These are phyloP conservation scores for Acrocephalus kingi DNA, from an alignment of 2,113 vertebrate species.

Conservation along the genomic window DNA sequence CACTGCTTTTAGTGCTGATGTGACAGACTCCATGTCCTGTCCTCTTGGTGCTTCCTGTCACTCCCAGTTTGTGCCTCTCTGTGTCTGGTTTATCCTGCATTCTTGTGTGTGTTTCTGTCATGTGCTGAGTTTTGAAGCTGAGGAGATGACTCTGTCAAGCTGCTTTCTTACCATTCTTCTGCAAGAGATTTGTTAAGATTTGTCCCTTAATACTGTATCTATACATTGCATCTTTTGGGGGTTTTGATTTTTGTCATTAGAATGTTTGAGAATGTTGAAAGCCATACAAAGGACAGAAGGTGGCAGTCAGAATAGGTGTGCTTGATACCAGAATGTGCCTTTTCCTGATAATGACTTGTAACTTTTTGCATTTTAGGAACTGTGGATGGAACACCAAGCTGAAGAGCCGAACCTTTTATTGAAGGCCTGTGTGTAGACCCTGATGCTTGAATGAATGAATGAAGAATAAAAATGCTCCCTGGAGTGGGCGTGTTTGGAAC, in stretches of 20 bases:
- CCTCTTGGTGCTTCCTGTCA: neutral
- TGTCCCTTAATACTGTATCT: neutral
- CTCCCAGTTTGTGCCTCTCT: neutral
- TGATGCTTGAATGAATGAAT: conserved; percentile 30
- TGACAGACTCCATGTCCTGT: neutral
- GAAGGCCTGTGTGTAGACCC: neutral
- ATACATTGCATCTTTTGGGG: neutral
- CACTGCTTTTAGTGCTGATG: neutral
- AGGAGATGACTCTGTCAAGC: neutral
- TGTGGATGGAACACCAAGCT: neutral
- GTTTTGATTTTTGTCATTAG: neutral
- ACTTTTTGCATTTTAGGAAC: conserved; percentile 42
- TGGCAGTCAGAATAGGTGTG: neutral
- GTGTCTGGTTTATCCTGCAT: neutral
- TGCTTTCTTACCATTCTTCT: neutral
- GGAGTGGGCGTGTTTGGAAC: conserved; percentile 98
- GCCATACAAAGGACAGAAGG: neutral
- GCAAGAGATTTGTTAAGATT: neutral
- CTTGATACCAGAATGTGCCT: neutral
- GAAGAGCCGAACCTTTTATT: neutral
- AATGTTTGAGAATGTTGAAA: neutral
- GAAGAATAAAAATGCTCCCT: conserved; percentile 86
- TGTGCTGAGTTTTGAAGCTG: neutral
- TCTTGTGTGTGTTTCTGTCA: neutral
- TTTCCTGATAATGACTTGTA: neutral